Conservation (phyloP, 2,797 vertebrate species). For the Pelobates cultripes region DNA sequence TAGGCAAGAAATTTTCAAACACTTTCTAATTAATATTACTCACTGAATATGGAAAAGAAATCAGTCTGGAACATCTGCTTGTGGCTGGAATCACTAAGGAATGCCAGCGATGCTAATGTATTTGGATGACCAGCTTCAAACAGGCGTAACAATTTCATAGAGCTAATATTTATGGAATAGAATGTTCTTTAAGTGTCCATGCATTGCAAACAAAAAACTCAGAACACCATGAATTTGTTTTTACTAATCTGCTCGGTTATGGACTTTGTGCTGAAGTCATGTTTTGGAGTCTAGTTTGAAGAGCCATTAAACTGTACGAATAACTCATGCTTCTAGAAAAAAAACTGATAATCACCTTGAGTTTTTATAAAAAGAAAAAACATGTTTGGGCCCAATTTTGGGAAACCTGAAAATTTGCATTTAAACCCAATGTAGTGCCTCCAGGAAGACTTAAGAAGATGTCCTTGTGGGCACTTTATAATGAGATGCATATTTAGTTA, state of each 20-base stretch:
- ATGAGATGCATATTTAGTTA: too few species aligned
- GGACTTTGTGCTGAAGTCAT: neutral
- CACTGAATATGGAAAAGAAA: neutral
- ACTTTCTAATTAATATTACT: neutral
- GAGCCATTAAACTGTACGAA: too few species aligned
- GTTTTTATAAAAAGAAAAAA: too few species aligned
- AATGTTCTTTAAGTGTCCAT: neutral
- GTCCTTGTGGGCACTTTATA: too few species aligned
- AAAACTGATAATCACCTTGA: too few species aligned
- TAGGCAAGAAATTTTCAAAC: neutral
- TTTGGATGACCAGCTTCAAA: neutral
- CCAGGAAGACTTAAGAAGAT: too few species aligned
- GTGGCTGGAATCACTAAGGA: neutral
- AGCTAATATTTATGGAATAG: neutral
- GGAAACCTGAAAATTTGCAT: too few species aligned
- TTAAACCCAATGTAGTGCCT: too few species aligned
- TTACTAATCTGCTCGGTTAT: neutral
- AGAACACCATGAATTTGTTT: neutral
- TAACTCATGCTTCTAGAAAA: too few species aligned
- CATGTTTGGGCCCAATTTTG: too few species aligned
- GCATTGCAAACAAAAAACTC: neutral
- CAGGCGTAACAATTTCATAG: neutral
- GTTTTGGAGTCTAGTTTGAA: neutral
- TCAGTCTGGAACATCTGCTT: slow-evolving; percentile 3
- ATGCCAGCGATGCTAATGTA: neutral